phyloP scores from a whole-genome alignment of 2,113 vertebrate genomes.

The Gasterosteus aculeatus region DNA sequence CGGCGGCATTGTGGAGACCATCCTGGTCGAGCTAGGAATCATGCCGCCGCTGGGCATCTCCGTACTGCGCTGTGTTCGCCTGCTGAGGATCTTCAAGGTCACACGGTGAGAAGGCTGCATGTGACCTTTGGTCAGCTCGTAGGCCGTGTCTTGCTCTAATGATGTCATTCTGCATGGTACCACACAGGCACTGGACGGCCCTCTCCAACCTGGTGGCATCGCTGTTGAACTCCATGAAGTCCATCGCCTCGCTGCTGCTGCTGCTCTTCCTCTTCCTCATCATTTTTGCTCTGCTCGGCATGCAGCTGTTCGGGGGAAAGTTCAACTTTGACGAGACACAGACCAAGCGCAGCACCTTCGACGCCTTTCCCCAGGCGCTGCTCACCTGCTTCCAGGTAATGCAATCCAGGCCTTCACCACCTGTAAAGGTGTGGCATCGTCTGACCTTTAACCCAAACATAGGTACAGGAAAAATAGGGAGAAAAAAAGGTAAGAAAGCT shows the following conservation, averaged over 20 bases:
- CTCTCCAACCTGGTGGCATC: constrained; percentile 94
- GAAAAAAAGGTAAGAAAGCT: no score
- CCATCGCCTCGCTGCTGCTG: constrained; percentile 92
- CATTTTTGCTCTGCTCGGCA: constrained; percentile 95
- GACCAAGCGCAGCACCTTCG: constrained; percentile 95
- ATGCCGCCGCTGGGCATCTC: constrained; percentile 92
- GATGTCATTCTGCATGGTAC: constrained; percentile 9
- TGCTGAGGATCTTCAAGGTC: constrained; percentile 92
- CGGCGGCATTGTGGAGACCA: constrained; percentile 90
- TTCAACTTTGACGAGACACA: constrained; percentile 97
- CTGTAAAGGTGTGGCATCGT: no score
- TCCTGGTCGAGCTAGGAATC: constrained; percentile 87
- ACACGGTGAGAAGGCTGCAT: constrained; percentile 81
- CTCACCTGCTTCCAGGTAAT: constrained; percentile 91
- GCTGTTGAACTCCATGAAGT: constrained; percentile 96
- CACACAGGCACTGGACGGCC: constrained; percentile 90
- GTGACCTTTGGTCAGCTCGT: accelerated
- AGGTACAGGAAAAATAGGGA: no score
- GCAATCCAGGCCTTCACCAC: no score
- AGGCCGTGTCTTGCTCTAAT: not conserved
- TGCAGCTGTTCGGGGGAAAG: constrained; percentile 97
- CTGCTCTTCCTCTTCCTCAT: constrained; percentile 98
- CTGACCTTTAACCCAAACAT: no score
- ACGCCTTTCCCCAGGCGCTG: constrained; percentile 93
- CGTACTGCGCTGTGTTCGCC: constrained; percentile 90